A percentile compares a stretch with the other conserved stretches of the same genome.
These are phyloP conservation scores for Gadus chalcogrammus DNA, from an alignment of 2,113 vertebrate genomes.

Conservation along the genomic window DNA sequence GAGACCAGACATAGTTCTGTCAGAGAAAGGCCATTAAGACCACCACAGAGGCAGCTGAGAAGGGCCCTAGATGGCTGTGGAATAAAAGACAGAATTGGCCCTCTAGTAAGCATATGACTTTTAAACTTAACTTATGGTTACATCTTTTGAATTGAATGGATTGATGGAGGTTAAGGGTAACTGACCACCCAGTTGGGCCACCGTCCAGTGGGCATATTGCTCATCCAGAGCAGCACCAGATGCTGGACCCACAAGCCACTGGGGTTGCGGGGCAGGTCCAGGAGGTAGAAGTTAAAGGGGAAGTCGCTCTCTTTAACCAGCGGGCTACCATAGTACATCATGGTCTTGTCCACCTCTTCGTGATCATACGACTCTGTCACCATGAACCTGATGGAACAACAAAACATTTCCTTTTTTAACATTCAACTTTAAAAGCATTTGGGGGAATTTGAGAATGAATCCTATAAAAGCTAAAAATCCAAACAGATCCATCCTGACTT, in stretches of 20 bases:
- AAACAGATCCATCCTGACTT: too few relatives aligned
- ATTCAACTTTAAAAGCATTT: too few relatives aligned
- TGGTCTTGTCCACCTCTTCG: constrained; percentile 78
- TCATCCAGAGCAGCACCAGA: constrained; percentile 85
- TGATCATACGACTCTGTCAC: constrained; percentile 76
- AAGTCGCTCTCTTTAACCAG: constrained; percentile 87
- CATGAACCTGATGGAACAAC: constrained; percentile 80
- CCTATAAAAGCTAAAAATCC: too few relatives aligned
- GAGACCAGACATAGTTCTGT: too few relatives aligned
- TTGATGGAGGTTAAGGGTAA: not conserved
- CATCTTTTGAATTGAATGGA: too few relatives aligned
- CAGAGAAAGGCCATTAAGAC: too few relatives aligned
- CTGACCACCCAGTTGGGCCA: constrained; percentile 98
- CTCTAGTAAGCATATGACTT: too few relatives aligned
- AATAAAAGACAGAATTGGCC: too few relatives aligned
- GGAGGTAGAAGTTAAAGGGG: constrained; percentile 87
- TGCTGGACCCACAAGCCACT: constrained; percentile 74
- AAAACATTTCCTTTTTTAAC: not conserved
- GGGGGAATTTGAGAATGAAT: too few relatives aligned
- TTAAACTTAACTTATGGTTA: too few relatives aligned
- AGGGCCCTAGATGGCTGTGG: too few relatives aligned
- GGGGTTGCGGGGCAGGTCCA: constrained; percentile 70
- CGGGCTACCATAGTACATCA: constrained; percentile 88
- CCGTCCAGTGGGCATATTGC: constrained; percentile 85
- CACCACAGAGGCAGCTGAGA: too few relatives aligned